Conservation (phyloP, 1,140 invertebrate species). For the Drosophila arawakana region DNA sequence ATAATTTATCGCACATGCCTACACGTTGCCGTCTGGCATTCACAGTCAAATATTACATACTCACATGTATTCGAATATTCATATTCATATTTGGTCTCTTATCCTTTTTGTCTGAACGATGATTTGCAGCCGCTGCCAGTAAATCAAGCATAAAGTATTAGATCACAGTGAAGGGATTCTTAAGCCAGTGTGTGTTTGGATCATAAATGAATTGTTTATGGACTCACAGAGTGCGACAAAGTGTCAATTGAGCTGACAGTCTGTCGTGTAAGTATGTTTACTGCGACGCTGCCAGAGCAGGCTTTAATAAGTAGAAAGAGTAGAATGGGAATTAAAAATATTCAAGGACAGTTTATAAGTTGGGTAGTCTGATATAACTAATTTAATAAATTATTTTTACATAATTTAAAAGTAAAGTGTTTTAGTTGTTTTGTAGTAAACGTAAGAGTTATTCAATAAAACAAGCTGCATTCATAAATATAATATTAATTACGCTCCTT, state of each 20-base stretch:
- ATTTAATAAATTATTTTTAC: no score
- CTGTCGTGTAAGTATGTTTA: constrained; percentile 5
- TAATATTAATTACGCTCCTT: constrained; percentile 44
- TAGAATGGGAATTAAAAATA: no score
- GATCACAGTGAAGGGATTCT: constrained; percentile 51
- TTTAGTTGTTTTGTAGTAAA: no score
- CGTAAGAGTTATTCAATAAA: no score
- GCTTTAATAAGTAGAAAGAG: no score
- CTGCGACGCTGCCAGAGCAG: constrained; percentile 2
- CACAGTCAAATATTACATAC: no score
- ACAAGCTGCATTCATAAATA: constrained; percentile 2
- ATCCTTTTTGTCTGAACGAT: constrained; percentile 73
- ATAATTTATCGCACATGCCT: constrained; percentile 84
- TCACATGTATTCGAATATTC: constrained; percentile 16
- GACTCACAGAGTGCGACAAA: constrained; percentile 54
- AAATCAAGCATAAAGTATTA: constrained; percentile 80
- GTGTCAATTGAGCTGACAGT: constrained; percentile 30
- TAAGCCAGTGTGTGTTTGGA: constrained; percentile 63
- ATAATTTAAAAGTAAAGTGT: no score
- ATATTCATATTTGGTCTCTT: constrained; percentile 61
- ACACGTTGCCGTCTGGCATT: constrained; percentile 51
- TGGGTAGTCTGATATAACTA: no score
- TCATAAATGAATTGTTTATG: constrained; percentile 83
- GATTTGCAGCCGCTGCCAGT: constrained; percentile 83
- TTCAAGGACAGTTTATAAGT: no score